phyloP scores from a whole-genome alignment of 2,888 invertebrate species.

The Drosophila mayaguana region DNA sequence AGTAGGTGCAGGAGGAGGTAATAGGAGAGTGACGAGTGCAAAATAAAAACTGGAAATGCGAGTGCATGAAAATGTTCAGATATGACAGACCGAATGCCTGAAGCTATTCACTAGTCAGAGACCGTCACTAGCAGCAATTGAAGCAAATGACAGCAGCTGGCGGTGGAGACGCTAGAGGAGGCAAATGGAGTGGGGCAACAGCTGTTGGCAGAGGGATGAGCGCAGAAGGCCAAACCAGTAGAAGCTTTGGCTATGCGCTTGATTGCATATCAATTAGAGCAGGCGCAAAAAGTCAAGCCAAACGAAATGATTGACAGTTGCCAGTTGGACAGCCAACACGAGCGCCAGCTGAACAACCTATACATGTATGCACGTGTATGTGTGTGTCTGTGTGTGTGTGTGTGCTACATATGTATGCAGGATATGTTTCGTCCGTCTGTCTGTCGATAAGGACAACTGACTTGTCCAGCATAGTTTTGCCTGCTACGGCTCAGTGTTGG shows the following conservation, averaged over 20 bases:
- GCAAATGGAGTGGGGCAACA: background rate
- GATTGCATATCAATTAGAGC: constrained; percentile 79
- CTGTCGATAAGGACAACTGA: constrained; percentile 28
- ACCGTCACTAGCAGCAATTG: constrained; percentile 65
- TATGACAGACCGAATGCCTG: constrained; percentile 42
- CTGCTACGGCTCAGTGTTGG: constrained; percentile 23
- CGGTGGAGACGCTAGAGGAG: background rate
- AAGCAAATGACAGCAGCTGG: constrained; percentile 47
- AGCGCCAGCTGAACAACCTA: constrained; percentile 30
- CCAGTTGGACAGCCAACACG: constrained; percentile 66
- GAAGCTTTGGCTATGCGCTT: constrained; percentile 59
- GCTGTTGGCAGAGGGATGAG: background rate
- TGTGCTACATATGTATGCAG: constrained; percentile 10
- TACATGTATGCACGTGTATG: background rate
- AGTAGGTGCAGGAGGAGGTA: background rate
- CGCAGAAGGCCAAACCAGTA: constrained; percentile 3
- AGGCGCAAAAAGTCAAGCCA: constrained; percentile 77
- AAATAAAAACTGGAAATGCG: constrained; percentile 44
- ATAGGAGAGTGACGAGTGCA: constrained; percentile 26
- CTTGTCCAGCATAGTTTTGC: constrained; percentile 50
- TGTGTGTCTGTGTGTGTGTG: background rate
- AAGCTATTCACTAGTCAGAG: constrained; percentile 40
- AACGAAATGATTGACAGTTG: constrained; percentile 80
- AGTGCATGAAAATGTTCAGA: constrained; percentile 50
- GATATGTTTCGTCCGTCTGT: constrained; percentile 14